These are phyloP conservation scores for Eremophila alpestris DNA, from an alignment of 2,797 vertebrate genomes.

Conservation along the genomic window DNA sequence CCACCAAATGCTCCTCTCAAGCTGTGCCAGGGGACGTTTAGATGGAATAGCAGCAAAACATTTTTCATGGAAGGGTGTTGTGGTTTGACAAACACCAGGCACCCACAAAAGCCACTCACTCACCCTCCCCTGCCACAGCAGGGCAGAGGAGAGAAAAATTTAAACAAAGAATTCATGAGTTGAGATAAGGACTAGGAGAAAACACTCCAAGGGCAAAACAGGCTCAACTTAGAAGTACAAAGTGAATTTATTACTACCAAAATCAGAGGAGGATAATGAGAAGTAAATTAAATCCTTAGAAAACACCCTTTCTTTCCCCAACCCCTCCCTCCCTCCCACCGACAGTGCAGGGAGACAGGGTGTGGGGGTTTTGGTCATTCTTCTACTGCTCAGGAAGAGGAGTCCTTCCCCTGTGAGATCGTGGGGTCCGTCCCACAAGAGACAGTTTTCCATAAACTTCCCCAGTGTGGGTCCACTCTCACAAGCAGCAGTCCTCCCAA, in stretches of 20 bases:
- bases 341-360: background rate
- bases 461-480: background rate
- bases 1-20: background rate
- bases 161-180: background rate
- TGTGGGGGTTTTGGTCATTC: background rate
- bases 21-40: background rate
- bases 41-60: background rate
- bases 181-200: background rate
- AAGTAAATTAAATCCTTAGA: background rate
- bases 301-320: background rate
- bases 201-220: background rate
- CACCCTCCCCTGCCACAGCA: background rate
- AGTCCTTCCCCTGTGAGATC: background rate
- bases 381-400: background rate
- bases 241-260: background rate
- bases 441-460: background rate
- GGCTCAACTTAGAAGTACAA: too few relatives aligned
- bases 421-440: background rate
- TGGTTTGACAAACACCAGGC: background rate
- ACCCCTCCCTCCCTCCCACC: background rate
- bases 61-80: background rate
- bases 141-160: background rate
- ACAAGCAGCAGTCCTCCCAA: background rate
- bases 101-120: fast-evolving
- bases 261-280: background rate